phyloP scores from a whole-genome alignment of 1,140 invertebrate genomes.

The Probaryconus sp. region DNA sequence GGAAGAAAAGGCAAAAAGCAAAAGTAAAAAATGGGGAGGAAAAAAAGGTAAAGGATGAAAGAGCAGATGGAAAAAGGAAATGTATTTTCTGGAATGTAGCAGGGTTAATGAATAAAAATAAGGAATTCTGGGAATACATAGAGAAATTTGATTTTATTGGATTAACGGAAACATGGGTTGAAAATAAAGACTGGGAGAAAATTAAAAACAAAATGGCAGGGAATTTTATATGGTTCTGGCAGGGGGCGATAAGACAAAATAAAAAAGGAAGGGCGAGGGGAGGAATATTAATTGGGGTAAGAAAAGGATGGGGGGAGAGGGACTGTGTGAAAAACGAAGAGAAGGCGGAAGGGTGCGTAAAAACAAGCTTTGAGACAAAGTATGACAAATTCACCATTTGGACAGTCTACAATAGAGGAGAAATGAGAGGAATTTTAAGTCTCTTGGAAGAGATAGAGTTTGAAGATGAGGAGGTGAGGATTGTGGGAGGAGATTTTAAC shows the following conservation, averaged over 20 bases:
- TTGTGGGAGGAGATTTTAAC: too few relatives aligned
- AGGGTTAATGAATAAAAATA: constrained; percentile 7
- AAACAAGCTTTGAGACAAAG: too few relatives aligned
- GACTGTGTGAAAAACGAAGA: too few relatives aligned
- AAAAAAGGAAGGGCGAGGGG: constrained; percentile 22
- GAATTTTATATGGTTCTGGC: constrained; percentile 9
- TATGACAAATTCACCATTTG: too few relatives aligned
- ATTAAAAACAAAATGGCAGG: constrained; percentile 2
- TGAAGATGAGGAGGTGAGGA: too few relatives aligned
- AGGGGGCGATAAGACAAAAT: neutral
- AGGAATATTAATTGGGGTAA: neutral
- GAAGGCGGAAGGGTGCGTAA: constrained; percentile 7
- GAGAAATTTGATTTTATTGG: constrained; percentile 14
- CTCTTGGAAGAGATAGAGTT: too few relatives aligned
- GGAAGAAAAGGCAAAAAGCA: too few relatives aligned
- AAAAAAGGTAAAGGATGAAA: neutral
- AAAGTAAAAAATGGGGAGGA: too few relatives aligned
- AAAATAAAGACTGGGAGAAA: constrained; percentile 6
- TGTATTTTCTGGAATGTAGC: constrained; percentile 30
- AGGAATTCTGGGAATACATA: constrained; percentile 14
- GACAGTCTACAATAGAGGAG: too few relatives aligned
- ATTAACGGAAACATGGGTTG: constrained; percentile 22
- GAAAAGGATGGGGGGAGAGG: neutral
- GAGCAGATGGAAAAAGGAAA: neutral
- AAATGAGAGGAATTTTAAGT: too few relatives aligned